Evolutionary conservation across 2,797 vertebrate species (phyloP).

Genomic region (Stomatorhinus walkeri): DNA sequence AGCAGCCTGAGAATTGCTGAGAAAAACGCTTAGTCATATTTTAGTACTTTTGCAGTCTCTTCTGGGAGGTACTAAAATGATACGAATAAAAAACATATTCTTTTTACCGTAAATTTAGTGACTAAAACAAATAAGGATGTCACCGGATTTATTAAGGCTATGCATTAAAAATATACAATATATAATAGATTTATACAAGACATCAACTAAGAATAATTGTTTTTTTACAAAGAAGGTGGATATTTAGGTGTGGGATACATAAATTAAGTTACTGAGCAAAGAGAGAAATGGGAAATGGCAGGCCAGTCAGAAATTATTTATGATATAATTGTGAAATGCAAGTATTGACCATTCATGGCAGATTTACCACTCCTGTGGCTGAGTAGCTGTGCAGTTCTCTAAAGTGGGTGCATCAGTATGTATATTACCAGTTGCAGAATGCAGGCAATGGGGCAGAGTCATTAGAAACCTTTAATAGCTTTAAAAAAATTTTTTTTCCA

Average conservation of each 20-base stretch:
- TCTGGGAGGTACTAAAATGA: not conserved
- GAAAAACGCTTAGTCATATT: not conserved
- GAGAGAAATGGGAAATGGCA: not conserved
- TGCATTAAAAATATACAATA: not conserved
- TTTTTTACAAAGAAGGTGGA: not conserved
- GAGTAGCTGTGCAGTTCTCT: not conserved
- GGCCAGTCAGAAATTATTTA: not conserved
- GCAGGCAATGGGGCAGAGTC: not conserved
- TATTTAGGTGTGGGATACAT: not conserved
- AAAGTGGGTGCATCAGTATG: not conserved
- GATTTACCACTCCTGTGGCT: not conserved
- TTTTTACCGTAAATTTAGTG: slow-evolving; percentile 1
- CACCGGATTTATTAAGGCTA: not conserved
- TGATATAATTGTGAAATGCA: not conserved
- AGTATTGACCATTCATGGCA: not conserved
- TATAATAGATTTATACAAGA: not conserved
- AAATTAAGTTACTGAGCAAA: not conserved
- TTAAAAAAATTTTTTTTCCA: not conserved
- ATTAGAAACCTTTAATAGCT: not conserved
- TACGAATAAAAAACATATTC: not conserved
- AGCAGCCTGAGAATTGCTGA: not conserved
- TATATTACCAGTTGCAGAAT: not conserved
- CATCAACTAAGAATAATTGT: not conserved
- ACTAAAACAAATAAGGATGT: not conserved
- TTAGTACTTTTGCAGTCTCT: not conserved